Evolutionary conservation across 53 echinoderm and acorn worm species (phyloP), one percentile per base, ranked within the genome.

Genomic region (Temnopleurus reevesii): DNA sequence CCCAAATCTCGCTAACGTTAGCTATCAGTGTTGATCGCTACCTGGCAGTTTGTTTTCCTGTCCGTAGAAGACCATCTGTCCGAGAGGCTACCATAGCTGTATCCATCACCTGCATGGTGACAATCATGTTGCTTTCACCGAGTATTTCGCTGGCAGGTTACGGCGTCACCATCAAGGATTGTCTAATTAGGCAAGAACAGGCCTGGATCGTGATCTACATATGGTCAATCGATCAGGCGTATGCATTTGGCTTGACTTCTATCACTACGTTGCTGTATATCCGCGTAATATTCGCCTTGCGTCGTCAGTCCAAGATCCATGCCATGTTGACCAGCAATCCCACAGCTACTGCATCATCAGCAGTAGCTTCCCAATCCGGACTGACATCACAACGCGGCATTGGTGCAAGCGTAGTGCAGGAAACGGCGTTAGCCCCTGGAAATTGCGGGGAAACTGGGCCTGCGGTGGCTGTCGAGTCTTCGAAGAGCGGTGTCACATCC

Each of bases 11-110:
- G 0, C 6, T 77, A 45, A 77, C 77, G 24, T 24, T 77, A 2
- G 77, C 34, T 5, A 77, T 77, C 34, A 46, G 45, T 18, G 23
- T 77, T 24, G 77, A 77, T 12, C 45, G 77, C 23, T 77, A 77
- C 77, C 10, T 77, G 30, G 46, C 77, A n/a, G 77, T 77, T 23
- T 77, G 77, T 77, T 46, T 45, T n/a, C 77, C 77, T 10, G 46
- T 77, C 45, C 43, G 44, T 2, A 41, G 77, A 4, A 17, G 77
- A 9, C 77, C 77, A 8, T 31, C 45, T 4, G 26, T 24, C 4
- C 77, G 77, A 12, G 23, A 24, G n/a, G 77, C 77, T 6, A n/a
- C 18, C 24, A 26, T 46, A 24, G 34, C 30, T 24, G 46, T 77
- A n/a, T 4, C 10, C 6, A 24, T 77, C 1, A 8, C n/a, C 24